These are phyloP conservation scores for Epinephelus awoara DNA, from an alignment of 2,797 vertebrate species.

Conservation along the genomic window DNA sequence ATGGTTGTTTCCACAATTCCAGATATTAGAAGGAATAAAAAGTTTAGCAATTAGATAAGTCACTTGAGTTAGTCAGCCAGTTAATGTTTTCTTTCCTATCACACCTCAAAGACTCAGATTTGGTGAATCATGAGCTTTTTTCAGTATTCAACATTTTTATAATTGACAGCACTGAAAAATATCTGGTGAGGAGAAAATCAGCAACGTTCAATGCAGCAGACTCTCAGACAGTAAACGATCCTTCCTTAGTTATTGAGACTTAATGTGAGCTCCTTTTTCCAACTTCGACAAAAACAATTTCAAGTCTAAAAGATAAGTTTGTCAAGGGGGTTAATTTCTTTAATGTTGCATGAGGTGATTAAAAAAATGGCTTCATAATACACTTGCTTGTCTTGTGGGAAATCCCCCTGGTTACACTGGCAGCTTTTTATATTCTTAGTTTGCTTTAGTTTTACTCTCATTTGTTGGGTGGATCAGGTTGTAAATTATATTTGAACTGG, in stretches of 20 bases:
- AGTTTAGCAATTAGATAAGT: background rate
- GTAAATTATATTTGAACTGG: conserved; percentile 6
- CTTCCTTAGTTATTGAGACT: background rate
- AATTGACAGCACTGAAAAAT: background rate
- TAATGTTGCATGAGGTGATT: background rate
- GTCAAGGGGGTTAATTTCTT: background rate
- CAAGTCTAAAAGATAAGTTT: background rate
- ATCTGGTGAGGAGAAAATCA: background rate
- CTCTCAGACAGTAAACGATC: background rate
- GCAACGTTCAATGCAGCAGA: background rate
- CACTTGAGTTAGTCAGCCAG: background rate
- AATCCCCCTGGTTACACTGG: background rate
- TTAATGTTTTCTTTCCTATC: background rate
- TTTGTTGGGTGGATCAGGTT: background rate
- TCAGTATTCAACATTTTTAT: background rate
- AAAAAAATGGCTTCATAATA: background rate
- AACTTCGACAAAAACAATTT: background rate
- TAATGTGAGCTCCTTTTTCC: conserved; percentile 1
- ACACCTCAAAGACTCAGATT: background rate
- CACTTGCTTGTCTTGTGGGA: background rate
- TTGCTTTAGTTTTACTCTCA: background rate
- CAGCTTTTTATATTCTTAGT: background rate
- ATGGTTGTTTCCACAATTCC: too few species aligned
- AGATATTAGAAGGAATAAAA: background rate
- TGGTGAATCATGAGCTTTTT: background rate